Percentiles rank a stretch among this genome's conserved stretches.
Conservation (phyloP, 2,797 vertebrate species). For the Gallinago stenura region DNA sequence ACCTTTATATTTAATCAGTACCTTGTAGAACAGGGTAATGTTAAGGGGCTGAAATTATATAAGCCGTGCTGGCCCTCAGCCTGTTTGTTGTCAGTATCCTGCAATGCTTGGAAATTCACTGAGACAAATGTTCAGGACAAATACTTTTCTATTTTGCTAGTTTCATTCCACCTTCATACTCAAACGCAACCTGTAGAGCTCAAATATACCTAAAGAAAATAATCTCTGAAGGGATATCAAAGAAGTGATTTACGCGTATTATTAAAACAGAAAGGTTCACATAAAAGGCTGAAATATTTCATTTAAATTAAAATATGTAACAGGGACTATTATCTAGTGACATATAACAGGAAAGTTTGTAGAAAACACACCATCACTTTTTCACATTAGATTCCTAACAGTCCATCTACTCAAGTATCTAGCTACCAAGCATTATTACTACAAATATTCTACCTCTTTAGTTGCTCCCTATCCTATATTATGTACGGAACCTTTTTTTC, state of each 20-base stretch:
- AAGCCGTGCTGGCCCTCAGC: background rate
- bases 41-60: background rate
- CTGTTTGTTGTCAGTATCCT: background rate
- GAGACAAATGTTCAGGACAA: background rate
- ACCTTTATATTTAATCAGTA: background rate
- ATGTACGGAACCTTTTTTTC: background rate
- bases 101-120: background rate
- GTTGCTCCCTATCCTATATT: background rate
- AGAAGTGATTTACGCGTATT: background rate
- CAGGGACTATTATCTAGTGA: background rate
- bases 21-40: background rate
- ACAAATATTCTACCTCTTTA: background rate
- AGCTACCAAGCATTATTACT: background rate
- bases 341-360: background rate
- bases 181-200: background rate
- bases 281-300: background rate
- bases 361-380: background rate
- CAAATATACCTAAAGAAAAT: background rate
- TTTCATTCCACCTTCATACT: background rate
- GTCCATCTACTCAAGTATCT: background rate
- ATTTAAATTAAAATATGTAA: background rate
- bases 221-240: background rate
- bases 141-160: background rate
- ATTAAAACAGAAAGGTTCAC: background rate
- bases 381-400: background rate